A percentile compares a stretch with the other conserved stretches of the same genome.
phyloP scores from a whole-genome alignment of 2,888 invertebrate genomes.

The Drosophila mayaguana region DNA sequence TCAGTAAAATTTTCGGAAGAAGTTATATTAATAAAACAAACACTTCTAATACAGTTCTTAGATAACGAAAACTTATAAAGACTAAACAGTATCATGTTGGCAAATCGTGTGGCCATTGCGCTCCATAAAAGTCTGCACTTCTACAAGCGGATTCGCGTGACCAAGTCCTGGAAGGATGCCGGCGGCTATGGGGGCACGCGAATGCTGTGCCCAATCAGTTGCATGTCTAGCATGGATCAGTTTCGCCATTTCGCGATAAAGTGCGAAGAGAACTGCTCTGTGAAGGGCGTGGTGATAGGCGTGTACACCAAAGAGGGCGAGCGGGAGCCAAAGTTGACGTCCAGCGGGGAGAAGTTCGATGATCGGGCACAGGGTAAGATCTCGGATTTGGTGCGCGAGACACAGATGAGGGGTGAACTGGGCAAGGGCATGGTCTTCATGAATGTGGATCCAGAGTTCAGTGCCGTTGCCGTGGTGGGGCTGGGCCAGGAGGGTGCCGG shows the following conservation, averaged over 20 bases:
- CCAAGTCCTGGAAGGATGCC: not conserved
- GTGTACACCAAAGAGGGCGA: constrained; percentile 85
- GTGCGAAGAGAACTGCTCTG: constrained; percentile 32
- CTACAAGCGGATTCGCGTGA: constrained; percentile 15
- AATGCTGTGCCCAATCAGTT: not conserved
- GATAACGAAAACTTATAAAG: constrained; percentile 2
- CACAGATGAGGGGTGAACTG: constrained; percentile 72
- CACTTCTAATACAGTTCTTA: constrained; percentile 24
- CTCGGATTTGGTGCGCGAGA: constrained; percentile 85
- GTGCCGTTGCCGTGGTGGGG: constrained; percentile 89
- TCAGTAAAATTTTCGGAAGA: constrained; percentile 22
- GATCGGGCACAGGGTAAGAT: constrained; percentile 86
- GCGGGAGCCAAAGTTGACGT: constrained; percentile 85
- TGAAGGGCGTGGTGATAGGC: constrained; percentile 86
- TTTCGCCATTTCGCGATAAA: constrained; percentile 14
- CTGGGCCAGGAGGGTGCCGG: constrained; percentile 88
- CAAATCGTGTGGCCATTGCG: constrained; percentile 29
- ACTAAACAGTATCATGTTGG: constrained; percentile 36
- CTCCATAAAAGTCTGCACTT: constrained; percentile 19
- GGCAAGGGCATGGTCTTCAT: constrained; percentile 86
- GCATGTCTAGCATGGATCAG: not conserved
- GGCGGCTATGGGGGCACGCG: not conserved
- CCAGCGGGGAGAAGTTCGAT: constrained; percentile 86
- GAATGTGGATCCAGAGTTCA: constrained; percentile 87
- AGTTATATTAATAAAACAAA: constrained; percentile 19